Evolutionary conservation across 2,113 vertebrate species (phyloP), one percentile per base, ranked within the genome.

Genomic region (Trogon melanurus): DNA sequence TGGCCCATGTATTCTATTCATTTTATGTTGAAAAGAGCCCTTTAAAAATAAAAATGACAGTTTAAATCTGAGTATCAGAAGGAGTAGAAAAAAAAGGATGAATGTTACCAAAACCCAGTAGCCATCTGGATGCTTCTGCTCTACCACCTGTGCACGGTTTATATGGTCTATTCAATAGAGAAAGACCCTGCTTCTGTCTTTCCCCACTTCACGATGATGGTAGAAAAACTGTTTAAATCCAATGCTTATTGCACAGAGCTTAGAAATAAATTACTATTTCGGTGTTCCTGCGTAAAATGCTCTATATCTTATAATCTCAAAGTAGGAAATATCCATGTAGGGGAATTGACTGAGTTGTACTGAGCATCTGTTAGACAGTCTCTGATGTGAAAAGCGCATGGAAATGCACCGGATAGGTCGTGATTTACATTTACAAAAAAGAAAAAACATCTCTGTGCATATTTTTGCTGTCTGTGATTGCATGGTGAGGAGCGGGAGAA

Each of bases 101-200:
- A 60, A 13, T 62, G 21, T n/a, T 27, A 17, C 36, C 1, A 25
- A 58, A 60, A 90, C 38, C 6, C 70, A 79, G 32, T 6, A 67
- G 54, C 79, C 89, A 95, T 95, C 76, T 92, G 90, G 88, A 38
- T 79, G 48, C 34, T 94, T 83, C 53, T 91, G 45, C 32, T 41
- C 16, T n/a, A 10, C 91, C 86, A 91, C 90, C 90, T 93, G 85
- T 13, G 61, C 67, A 26, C 2, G 4, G 50, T 66, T 91, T 71
- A 6, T 41, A 29, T 44, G 66, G 51, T 47, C 51, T 76, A 15
- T 47, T 92, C 9, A 16, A 79, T 75, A 58, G 58, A 70, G 66
- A 79, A 56, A n/a, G 79, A 14, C 54, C 44, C 50, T 34, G 82
- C 18, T 89, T 81, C 51, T 85, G 45, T 54, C 61, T 62, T 75